A percentile compares a stretch with the other conserved stretches of the same genome.
Evolutionary conservation across 1,140 invertebrate genomes (phyloP).

Genomic region (Rhyzopertha dominica): DNA sequence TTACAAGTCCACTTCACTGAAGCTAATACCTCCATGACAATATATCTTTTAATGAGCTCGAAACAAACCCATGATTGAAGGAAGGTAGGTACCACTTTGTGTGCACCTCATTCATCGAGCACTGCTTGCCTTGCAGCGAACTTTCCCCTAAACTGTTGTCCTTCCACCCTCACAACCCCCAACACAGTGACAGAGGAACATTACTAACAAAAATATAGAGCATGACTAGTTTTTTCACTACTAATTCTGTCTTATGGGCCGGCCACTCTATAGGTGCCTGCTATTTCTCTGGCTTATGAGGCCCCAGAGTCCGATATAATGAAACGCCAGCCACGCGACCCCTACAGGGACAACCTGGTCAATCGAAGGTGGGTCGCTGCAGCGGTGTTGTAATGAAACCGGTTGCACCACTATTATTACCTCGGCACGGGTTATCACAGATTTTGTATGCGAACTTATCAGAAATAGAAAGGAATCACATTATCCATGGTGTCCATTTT

Average conservation of each 20-base stretch:
- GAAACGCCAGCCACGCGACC: constrained; percentile 92
- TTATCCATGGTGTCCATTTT: too few species aligned
- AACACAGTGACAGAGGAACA: constrained; percentile 33
- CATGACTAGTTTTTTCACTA: constrained; percentile 44
- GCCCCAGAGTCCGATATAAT: constrained; percentile 95
- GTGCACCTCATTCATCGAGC: too few species aligned
- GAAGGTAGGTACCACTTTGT: too few species aligned
- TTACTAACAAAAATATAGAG: constrained; percentile 20
- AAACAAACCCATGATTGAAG: too few species aligned
- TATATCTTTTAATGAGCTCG: too few species aligned
- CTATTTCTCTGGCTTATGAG: constrained; percentile 96
- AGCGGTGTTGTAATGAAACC: constrained; percentile 35
- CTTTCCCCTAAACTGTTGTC: too few species aligned
- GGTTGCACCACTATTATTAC: constrained; percentile 35
- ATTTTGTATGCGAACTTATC: too few species aligned
- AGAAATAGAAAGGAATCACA: too few species aligned
- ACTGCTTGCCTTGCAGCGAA: too few species aligned
- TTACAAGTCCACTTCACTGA: too few species aligned
- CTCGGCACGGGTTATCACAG: constrained; percentile 29
- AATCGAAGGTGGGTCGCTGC: constrained; percentile 73
- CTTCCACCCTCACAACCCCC: constrained; percentile 14
- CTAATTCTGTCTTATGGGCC: constrained; percentile 49
- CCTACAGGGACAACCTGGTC: constrained; percentile 90
- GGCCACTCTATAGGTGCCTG: constrained; percentile 68
- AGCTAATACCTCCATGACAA: too few species aligned